Evolutionary conservation across 92 coral and sea anemone genomes (phyloP).

Genomic region (Isaurus tuberculatus): DNA sequence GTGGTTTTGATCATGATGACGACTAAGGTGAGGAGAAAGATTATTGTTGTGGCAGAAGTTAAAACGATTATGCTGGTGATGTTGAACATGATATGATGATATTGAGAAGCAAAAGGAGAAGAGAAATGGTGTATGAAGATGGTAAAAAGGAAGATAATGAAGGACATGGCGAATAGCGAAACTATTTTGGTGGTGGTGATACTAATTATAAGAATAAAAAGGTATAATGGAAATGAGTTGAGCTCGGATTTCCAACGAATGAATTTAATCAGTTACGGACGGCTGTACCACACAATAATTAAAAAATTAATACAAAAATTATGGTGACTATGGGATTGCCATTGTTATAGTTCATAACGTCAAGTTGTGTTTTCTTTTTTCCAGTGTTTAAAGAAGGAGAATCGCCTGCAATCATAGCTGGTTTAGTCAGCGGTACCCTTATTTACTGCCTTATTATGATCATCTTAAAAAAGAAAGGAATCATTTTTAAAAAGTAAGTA

Average conservation of each 20-base stretch:
- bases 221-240: too few relatives aligned
- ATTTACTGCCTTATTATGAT: conserved; percentile 13
- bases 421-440: conserved; percentile 29
- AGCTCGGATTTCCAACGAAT: too few relatives aligned
- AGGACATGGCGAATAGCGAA: too few relatives aligned
- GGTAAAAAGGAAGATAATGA: too few relatives aligned
- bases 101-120: too few relatives aligned
- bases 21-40: neutral
- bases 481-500: conserved; percentile 27
- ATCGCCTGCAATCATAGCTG: conserved; percentile 5
- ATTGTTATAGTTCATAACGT: neutral
- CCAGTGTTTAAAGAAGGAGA: conserved; percentile 3
- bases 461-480: conserved; percentile 25
- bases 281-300: too few relatives aligned
- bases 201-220: too few relatives aligned
- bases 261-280: too few relatives aligned
- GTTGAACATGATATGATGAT: too few relatives aligned
- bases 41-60: neutral
- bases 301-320: too few relatives aligned
- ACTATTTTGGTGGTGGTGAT: too few relatives aligned
- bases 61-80: neutral
- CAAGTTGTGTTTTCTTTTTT: neutral
- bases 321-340: neutral
- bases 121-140: too few relatives aligned
- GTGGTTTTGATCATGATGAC: neutral